phyloP scores from a whole-genome alignment of 1,140 invertebrate species.

The Aleiodes sp. region DNA sequence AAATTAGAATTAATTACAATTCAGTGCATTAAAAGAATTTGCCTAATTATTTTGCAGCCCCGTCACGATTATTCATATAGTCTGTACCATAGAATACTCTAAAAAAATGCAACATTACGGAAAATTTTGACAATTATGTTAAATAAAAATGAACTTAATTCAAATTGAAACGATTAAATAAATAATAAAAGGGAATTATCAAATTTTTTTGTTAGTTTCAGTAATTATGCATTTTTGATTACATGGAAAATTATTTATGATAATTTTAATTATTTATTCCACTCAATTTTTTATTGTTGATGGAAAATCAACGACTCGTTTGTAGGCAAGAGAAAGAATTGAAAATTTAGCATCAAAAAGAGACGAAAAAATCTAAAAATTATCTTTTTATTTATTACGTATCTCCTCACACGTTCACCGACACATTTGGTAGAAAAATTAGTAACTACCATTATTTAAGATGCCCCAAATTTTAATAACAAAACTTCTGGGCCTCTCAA shows the following conservation, averaged over 20 bases:
- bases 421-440: constrained; percentile 12
- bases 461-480: background rate
- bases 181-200: background rate
- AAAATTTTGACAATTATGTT: background rate
- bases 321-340: background rate
- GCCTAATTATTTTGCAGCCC: background rate
- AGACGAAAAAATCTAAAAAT: background rate
- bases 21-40: too few relatives aligned
- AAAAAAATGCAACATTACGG: background rate
- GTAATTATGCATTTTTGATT: background rate
- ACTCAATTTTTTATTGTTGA: background rate
- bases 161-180: background rate
- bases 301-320: constrained; percentile 8
- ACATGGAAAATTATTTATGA: background rate
- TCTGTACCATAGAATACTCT: constrained; percentile 15
- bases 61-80: background rate
- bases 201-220: too few relatives aligned
- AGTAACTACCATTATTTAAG: background rate
- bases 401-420: background rate
- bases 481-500: background rate
- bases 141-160: constrained; percentile 11
- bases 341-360: background rate
- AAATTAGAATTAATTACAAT: background rate
- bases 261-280: background rate
- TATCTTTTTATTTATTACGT: background rate